These are phyloP conservation scores for Rhynchonema sp. DNA, from an alignment of 2,888 invertebrate genomes.

Conservation along the genomic window DNA sequence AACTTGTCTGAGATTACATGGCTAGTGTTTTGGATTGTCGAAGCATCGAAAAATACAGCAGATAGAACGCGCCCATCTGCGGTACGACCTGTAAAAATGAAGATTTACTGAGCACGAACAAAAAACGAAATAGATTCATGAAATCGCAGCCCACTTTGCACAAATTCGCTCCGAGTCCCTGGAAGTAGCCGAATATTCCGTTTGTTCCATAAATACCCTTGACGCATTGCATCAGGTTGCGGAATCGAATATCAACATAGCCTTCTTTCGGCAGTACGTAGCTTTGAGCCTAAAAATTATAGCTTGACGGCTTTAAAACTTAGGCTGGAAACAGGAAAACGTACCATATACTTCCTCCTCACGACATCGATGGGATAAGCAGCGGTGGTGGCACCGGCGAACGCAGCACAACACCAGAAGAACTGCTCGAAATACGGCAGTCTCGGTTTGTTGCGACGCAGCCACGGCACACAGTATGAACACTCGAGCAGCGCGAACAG, in stretches of 20 bases:
- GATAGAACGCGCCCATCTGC: no score
- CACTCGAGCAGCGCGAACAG: no score
- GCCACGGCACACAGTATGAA: neutral
- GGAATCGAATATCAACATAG: constrained; percentile 2
- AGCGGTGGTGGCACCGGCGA: neutral
- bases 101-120: neutral
- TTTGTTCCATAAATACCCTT: neutral
- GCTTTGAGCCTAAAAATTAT: constrained; percentile 5
- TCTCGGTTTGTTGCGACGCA: no score
- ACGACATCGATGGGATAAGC: constrained; percentile 3
- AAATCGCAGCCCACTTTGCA: neutral
- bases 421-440: constrained; percentile 1
- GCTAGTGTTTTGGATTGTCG: no score
- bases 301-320: neutral
- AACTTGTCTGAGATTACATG: neutral
- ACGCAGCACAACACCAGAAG: neutral
- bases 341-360: constrained; percentile 4
- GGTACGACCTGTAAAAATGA: no score
- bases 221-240: neutral
- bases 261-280: constrained; percentile 2
- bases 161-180: neutral
- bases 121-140: neutral
- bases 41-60: no score
- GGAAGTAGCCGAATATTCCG: constrained; percentile 1
- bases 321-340: no score